Evolutionary conservation across 2,113 vertebrate genomes (phyloP).

Genomic region (Pseudorasbora parva): DNA sequence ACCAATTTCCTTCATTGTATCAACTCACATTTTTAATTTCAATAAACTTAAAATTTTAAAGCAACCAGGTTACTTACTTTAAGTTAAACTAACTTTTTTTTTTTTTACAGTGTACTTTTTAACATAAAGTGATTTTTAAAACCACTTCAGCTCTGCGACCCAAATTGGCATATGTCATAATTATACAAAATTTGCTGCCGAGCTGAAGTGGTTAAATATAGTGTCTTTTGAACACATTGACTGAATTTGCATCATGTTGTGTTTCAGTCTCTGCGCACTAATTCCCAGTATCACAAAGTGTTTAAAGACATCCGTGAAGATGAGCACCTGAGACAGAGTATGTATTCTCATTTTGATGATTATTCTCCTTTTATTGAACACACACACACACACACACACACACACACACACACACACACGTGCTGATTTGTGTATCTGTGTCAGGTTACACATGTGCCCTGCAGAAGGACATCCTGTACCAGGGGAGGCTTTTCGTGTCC

Average conservation of each 20-base stretch:
- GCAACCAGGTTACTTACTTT: no score
- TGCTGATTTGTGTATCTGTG: not conserved
- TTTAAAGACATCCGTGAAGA: slow-evolving; percentile 90
- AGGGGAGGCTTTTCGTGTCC: slow-evolving; percentile 92
- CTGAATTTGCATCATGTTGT: slow-evolving; percentile 33
- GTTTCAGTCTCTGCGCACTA: slow-evolving; percentile 87
- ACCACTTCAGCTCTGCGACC: no score
- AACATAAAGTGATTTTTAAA: no score
- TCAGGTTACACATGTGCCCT: slow-evolving; percentile 94
- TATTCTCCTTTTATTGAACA: not conserved
- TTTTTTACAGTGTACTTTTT: no score
- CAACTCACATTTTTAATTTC: no score
- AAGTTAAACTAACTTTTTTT: no score
- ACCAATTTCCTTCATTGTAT: no score
- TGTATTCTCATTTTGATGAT: slow-evolving; percentile 66
- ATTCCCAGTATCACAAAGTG: slow-evolving; percentile 93
- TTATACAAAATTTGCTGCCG: no score
- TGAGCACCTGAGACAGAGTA: slow-evolving; percentile 91
- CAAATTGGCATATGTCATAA: no score
- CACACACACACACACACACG: not conserved
- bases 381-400: not conserved
- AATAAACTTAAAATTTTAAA: no score
- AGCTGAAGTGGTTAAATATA: no score
- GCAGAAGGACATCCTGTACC: slow-evolving; percentile 96
- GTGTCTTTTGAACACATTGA: no score